Evolutionary conservation across 2,888 invertebrate genomes (phyloP).

Genomic region (Quadroppia sp.): DNA sequence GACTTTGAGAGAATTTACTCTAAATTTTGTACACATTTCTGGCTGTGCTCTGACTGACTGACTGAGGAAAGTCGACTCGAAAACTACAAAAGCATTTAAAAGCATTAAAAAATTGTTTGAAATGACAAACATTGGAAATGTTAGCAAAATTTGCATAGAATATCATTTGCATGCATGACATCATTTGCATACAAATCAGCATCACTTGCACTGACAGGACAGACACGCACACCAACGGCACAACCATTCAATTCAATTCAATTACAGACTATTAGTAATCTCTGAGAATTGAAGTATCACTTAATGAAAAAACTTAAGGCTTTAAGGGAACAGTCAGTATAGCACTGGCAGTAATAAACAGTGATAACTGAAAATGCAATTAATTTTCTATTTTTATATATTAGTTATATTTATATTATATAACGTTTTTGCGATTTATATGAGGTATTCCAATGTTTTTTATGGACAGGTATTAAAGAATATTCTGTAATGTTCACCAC

Average conservation of each 20-base stretch:
- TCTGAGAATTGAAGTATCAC: conserved; percentile 30
- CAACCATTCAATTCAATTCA: conserved; percentile 15
- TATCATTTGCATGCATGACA: conserved; percentile 20
- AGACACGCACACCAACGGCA: conserved; percentile 1
- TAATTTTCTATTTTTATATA: too few relatives aligned
- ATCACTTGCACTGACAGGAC: not conserved
- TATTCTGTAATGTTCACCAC: too few relatives aligned
- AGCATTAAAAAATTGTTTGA: not conserved
- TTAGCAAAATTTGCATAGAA: conserved; percentile 9
- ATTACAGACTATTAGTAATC: conserved; percentile 29
- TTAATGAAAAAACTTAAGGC: conserved; percentile 11
- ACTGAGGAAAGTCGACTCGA: not conserved
- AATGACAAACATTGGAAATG: conserved; percentile 13
- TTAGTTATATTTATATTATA: too few relatives aligned
- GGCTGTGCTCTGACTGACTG: not conserved
- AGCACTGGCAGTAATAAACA: too few relatives aligned
- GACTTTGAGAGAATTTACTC: not conserved
- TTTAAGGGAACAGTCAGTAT: not conserved
- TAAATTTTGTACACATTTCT: not conserved
- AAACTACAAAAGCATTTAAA: not conserved
- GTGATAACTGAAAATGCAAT: too few relatives aligned
- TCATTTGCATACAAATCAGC: not conserved
- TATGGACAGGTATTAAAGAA: too few relatives aligned
- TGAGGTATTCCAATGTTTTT: too few relatives aligned
- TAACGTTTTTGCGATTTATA: too few relatives aligned